Base-by-base conservation (phyloP, 1,140 invertebrate genomes). In the Chymomyza costata region DNA sequence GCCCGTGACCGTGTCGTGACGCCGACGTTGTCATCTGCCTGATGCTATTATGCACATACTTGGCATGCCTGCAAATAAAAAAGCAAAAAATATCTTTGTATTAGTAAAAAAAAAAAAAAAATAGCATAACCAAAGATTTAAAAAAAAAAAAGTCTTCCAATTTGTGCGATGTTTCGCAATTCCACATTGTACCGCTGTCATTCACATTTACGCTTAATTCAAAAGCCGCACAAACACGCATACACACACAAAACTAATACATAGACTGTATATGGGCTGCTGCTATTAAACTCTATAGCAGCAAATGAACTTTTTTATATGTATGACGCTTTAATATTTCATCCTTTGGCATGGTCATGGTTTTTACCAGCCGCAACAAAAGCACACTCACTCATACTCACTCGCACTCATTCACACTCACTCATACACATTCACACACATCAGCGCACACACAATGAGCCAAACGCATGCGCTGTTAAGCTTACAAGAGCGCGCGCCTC, bases 281-380 rank as follows among this genome's bases (percentile, higher is more conserved):
- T 56, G 52, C 40, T 43, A 34, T 50, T 38, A 30, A 56, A 34
- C 45, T 66, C 67, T 19, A 35, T 50, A 40, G 39, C 16, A 44
- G 16, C 14, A 48, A 17, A 7, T 14, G 39, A 58, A 58, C 37
- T 57, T 60, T 64, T 49, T 48, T n/a, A n/a, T n/a, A n/a, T n/a
- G n/a, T n/a, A 62, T 47, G 46, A 34, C 43, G 44, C 50, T 64
- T 68, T 51, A 66, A 65, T 74, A 57, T 81, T 81, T 74, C 51
- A 66, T 74, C 48, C 68, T 82, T 82, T 82, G 78, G 76, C 70
- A 82, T 82, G 78, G 76, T 82, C 78, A 82, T 82, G 76, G 76
- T 82, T 76, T 57, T 60, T 51, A 53, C 11, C 40, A 41, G 37
- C 52, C 46, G 34, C 32, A 47, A 30, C 17, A 25, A 35, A 1